A percentile compares a stretch with the other conserved stretches of the same genome.
Conservation (phyloP, 2,888 invertebrate genomes). For the Meiosimyza decipiens region DNA sequence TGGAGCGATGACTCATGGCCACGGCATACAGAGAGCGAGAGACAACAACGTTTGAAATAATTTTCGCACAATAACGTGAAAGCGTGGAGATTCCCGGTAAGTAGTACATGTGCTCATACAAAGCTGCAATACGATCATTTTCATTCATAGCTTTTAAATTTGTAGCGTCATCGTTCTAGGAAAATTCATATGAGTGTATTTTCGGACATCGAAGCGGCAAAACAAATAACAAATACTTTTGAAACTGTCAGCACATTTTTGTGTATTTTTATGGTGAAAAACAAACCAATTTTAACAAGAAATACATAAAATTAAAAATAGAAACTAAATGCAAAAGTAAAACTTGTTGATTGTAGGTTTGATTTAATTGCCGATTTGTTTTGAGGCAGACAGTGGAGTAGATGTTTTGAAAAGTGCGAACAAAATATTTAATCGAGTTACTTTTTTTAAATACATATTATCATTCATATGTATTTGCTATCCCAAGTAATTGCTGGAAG, state of each 20-base stretch:
- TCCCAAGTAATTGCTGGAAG: no score
- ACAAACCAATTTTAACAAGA: neutral
- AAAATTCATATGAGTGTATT: constrained; percentile 32
- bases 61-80: constrained; percentile 31
- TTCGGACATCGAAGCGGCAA: constrained; percentile 3
- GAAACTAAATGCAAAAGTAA: no score
- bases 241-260: constrained; percentile 27
- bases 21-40: constrained; percentile 31
- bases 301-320: no score
- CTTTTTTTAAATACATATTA: no score
- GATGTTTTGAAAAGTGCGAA: no score
- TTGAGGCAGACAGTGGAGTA: no score
- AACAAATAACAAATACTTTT: neutral
- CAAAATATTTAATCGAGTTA: no score
- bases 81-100: constrained; percentile 46
- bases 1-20: constrained; percentile 24
- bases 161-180: constrained; percentile 58
- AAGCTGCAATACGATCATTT: constrained; percentile 39
- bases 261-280: constrained; percentile 22
- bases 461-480: no score
- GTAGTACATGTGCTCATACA: constrained; percentile 39
- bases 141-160: constrained; percentile 52
- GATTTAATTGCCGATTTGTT: no score
- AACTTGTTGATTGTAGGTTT: no score
- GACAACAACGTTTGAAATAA: constrained; percentile 20